These are phyloP conservation scores for Jaculus jaculus DNA, from an alignment of 2,113 vertebrate genomes.

Conservation along the genomic window DNA sequence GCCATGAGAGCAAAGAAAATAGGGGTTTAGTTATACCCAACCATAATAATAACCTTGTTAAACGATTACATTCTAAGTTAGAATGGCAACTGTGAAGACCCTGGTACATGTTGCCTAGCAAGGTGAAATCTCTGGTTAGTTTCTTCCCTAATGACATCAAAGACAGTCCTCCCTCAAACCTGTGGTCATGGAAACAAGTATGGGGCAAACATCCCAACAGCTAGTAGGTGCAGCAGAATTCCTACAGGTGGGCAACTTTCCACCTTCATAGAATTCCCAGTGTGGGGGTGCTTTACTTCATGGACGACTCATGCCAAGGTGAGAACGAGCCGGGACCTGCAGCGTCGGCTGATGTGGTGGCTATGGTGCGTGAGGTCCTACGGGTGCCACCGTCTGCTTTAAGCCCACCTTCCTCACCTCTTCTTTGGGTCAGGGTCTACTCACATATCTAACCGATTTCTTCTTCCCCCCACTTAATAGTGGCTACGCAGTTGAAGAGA, in stretches of 20 bases:
- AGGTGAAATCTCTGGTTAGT: background rate
- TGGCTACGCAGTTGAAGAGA: too few species aligned
- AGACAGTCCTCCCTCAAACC: background rate
- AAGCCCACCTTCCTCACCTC: rapidly evolving
- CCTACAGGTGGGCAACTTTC: background rate
- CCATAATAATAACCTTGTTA: background rate
- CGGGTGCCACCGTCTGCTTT: background rate
- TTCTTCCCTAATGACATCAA: constrained; percentile 28
- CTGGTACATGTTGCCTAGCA: background rate
- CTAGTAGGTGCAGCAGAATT: background rate
- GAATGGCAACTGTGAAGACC: background rate
- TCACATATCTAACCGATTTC: too few species aligned
- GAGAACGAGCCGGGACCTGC: background rate
- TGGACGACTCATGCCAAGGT: background rate
- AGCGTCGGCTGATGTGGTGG: background rate
- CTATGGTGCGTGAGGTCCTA: background rate
- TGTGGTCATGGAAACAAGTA: background rate
- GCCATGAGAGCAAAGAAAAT: background rate
- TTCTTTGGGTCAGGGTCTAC: background rate
- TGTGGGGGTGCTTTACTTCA: background rate
- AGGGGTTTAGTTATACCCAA: background rate
- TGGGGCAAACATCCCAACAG: background rate
- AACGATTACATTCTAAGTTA: background rate
- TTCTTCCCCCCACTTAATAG: too few species aligned
- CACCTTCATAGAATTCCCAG: background rate